Conservation (phyloP, 2,888 invertebrate genomes). For the Archips xylosteana region DNA sequence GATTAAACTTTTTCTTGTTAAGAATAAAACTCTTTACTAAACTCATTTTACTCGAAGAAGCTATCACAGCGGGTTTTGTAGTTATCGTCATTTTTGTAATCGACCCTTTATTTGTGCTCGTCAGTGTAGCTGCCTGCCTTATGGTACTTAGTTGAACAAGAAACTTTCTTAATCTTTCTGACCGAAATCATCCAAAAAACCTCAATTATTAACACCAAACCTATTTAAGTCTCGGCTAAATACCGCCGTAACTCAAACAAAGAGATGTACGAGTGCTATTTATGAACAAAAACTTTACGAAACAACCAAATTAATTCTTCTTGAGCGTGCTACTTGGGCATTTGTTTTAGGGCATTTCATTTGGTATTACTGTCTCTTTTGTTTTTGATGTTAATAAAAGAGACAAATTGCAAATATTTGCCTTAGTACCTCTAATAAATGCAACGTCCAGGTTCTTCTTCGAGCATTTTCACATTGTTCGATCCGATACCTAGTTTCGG, state of each 20-base stretch:
- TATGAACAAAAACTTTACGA: constrained; percentile 1
- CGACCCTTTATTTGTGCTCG: too few relatives aligned
- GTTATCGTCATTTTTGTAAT: too few relatives aligned
- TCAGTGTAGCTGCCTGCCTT: too few relatives aligned
- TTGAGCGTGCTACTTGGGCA: constrained; percentile 5
- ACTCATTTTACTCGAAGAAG: too few relatives aligned
- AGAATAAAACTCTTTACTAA: too few relatives aligned
- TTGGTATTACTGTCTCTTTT: background rate
- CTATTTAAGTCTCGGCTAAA: background rate
- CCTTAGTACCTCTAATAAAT: too few relatives aligned
- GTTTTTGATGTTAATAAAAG: background rate
- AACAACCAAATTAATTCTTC: constrained; percentile 8
- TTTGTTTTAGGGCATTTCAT: background rate
- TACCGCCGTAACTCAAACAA: constrained; percentile 1
- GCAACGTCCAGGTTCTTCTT: too few relatives aligned
- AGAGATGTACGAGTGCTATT: constrained; percentile 6
- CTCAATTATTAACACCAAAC: background rate
- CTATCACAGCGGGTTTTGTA: too few relatives aligned
- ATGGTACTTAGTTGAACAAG: too few relatives aligned
- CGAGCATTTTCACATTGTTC: background rate
- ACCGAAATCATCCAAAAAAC: background rate
- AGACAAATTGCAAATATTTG: too few relatives aligned
- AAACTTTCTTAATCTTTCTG: background rate
- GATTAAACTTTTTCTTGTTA: too few relatives aligned
- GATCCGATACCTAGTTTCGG: too few relatives aligned